Base-by-base conservation (phyloP, 2,888 invertebrate species). In the Ophion slaviceki region DNA sequence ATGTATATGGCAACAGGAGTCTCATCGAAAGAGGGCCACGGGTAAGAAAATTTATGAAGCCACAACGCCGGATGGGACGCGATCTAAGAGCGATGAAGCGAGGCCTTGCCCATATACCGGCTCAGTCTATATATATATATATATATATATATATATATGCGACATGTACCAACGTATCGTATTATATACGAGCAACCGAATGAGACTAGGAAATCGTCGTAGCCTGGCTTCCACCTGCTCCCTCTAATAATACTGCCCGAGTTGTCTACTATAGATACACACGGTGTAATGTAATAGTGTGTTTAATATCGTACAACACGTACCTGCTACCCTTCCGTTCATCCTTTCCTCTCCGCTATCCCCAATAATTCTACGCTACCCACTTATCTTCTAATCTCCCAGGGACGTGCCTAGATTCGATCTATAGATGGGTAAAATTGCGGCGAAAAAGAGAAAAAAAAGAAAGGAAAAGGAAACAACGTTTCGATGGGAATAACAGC, bases 171-270 rank as follows among this genome's bases (percentile, higher is more conserved):
- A 79, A 70, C 71, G 80, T 74, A 86, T 80, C 66, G 84, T 70
- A 70, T 86, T 84, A 74, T 84, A 80, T 82, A 72, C 67, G 81
- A 80, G 80, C 62, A 67, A 57, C 79, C 79, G 76, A 84, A 72
- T 72, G 82, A 82, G 86, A 82, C 82, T 74, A 87, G 87, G 84
- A 87, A 87, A 88, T 88, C 83, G 86, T 86, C 84, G 86, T 87
- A 82, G 80, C 75, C 85, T 85, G 84, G 81, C 86, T 88, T 84
- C 89, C 89, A 89, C 89, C 89, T 89, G 89, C 87, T 87, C 85
- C 82, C 88, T 86, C 70, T 88, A 88, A 89, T 88, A 87, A 87
- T 80, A 80, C 84, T 81, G 83, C 77, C 70, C 75, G 61, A 85
- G 64, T 79, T 79, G 62, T 83, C 83, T 85, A 87, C 68, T 61